A percentile compares a stretch with the other conserved stretches of the same genome.
phyloP scores from a whole-genome alignment of 1,140 invertebrate genomes.

The Nilaparvata lugens region DNA sequence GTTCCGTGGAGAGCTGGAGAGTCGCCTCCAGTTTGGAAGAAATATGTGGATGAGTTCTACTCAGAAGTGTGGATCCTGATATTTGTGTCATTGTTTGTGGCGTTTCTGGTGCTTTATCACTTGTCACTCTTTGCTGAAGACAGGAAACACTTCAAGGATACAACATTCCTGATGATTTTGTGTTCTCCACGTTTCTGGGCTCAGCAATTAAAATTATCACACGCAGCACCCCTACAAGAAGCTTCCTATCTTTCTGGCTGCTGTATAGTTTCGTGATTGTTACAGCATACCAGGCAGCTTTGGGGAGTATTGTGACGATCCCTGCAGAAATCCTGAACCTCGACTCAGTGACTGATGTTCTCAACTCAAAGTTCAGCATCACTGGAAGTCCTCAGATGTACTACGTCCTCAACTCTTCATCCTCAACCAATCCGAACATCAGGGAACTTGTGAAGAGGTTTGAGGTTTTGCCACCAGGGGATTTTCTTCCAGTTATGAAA shows the following conservation, averaged over 20 bases:
- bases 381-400: constrained; percentile 26
- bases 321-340: constrained; percentile 24
- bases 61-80: constrained; percentile 12
- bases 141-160: constrained; percentile 1
- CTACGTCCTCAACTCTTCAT: constrained; percentile 25
- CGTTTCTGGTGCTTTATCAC: constrained; percentile 8
- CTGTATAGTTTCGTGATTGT: constrained; percentile 25
- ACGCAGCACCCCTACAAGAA: constrained; percentile 10
- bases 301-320: constrained; percentile 28
- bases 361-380: constrained; percentile 22
- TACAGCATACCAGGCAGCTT: constrained; percentile 25
- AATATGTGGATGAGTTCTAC: constrained; percentile 26
- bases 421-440: constrained; percentile 20
- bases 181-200: constrained; percentile 20
- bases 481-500: constrained; percentile 17
- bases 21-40: constrained; percentile 25
- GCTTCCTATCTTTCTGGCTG: constrained; percentile 24
- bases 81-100: constrained; percentile 11
- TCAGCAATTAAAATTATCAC: constrained; percentile 19
- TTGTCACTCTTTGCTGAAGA: constrained; percentile 6
- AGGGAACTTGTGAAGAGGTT: constrained; percentile 21
- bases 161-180: constrained; percentile 14
- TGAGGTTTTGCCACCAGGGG: constrained; percentile 23
- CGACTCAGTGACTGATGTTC: constrained; percentile 17
- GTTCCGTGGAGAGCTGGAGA: constrained; percentile 24